phyloP scores from a whole-genome alignment of 2,888 invertebrate genomes.

The Nomada goodeniana region DNA sequence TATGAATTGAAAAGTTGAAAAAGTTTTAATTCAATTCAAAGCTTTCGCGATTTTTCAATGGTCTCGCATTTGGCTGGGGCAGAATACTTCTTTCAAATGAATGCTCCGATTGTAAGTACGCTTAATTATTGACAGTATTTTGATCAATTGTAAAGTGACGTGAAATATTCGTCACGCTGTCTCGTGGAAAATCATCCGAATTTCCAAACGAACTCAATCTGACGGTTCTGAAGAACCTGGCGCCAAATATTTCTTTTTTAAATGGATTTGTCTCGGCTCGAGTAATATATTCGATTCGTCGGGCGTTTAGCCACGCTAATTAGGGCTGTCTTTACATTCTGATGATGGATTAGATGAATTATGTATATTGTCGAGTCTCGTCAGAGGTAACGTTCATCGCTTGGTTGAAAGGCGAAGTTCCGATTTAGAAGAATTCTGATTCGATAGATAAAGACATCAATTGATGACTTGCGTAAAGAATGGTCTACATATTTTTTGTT shows the following conservation, averaged over 20 bases:
- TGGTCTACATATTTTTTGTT: neutral
- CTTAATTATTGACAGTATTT: too few relatives aligned
- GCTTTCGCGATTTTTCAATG: too few relatives aligned
- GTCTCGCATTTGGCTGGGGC: too few relatives aligned
- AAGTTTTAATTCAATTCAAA: too few relatives aligned
- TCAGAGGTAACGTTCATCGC: neutral
- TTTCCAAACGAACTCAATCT: too few relatives aligned
- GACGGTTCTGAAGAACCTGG: neutral
- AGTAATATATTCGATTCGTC: neutral
- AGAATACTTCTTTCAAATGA: too few relatives aligned
- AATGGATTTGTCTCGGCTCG: neutral
- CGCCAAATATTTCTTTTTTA: neutral
- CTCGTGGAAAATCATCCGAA: too few relatives aligned
- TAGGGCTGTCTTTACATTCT: neutral
- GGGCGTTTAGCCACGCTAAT: neutral
- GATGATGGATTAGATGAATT: slow-evolving; percentile 1
- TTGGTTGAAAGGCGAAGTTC: neutral
- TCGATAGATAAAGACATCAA: too few relatives aligned
- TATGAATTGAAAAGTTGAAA: too few relatives aligned
- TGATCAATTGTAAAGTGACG: too few relatives aligned
- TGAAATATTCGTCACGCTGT: too few relatives aligned
- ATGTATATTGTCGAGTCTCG: slow-evolving; percentile 4
- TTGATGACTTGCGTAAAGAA: neutral
- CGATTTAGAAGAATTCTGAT: neutral
- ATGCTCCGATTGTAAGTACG: too few relatives aligned